These are phyloP conservation scores for Idris sp. DNA, from an alignment of 1,140 invertebrate species.

Conservation along the genomic window DNA sequence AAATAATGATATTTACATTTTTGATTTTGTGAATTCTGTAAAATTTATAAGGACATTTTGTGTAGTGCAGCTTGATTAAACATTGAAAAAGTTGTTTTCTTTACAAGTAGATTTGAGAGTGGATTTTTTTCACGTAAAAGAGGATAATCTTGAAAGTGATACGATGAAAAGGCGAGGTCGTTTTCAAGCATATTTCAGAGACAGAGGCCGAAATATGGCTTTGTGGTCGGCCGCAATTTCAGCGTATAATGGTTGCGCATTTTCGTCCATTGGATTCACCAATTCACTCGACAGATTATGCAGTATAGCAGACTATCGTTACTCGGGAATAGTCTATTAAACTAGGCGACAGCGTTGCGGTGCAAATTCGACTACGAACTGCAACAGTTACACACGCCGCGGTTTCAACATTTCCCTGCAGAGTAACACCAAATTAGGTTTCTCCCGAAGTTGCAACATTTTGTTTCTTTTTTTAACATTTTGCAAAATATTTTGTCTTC, in stretches of 20 bases:
- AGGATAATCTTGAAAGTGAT: slow-evolving; percentile 32
- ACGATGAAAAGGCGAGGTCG: slow-evolving; percentile 40
- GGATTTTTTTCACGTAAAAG: slow-evolving; percentile 13
- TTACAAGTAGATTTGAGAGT: neutral
- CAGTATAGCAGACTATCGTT: slow-evolving; percentile 42
- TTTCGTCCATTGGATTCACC: slow-evolving; percentile 50
- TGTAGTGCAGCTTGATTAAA: slow-evolving; percentile 5
- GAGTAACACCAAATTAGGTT: slow-evolving; percentile 26
- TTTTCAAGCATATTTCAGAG: slow-evolving; percentile 45
- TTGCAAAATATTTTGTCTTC: too few relatives aligned
- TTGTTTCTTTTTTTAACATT: too few relatives aligned
- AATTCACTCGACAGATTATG: slow-evolving; percentile 36
- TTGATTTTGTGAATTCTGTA: too few relatives aligned
- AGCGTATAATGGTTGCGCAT: slow-evolving; percentile 42
- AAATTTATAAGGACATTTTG: too few relatives aligned
- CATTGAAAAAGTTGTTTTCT: neutral
- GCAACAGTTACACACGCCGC: slow-evolving; percentile 18
- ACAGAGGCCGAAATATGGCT: slow-evolving; percentile 40
- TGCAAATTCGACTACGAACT: slow-evolving; percentile 37
- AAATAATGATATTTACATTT: too few relatives aligned
- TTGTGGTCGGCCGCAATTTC: slow-evolving; percentile 56
- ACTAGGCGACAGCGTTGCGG: slow-evolving; percentile 48
- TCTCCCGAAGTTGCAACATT: too few relatives aligned
- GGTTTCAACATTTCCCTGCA: slow-evolving; percentile 28
- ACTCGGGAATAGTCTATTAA: slow-evolving; percentile 58